These are phyloP conservation scores for Hippocampus mohnikei DNA, from an alignment of 2,113 vertebrate species.

Conservation along the genomic window DNA sequence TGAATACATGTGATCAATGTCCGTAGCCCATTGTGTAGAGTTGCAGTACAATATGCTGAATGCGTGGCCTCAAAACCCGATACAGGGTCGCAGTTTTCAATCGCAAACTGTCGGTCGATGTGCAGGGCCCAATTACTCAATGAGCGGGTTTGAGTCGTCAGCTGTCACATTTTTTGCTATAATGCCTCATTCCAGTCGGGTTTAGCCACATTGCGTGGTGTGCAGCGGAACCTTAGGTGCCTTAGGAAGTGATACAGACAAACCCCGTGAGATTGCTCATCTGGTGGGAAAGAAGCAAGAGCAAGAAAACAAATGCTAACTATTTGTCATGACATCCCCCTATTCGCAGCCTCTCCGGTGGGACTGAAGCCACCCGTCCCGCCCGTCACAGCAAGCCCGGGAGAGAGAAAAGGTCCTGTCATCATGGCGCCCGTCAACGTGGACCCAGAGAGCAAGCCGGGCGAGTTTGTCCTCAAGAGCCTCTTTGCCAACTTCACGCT, in stretches of 20 bases:
- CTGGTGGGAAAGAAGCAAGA: not conserved
- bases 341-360: conserved; percentile 84
- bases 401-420: conserved; percentile 87
- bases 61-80: too few relatives aligned
- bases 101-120: not conserved
- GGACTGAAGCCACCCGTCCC: conserved; percentile 85
- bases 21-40: too few relatives aligned
- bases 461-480: conserved; percentile 97
- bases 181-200: too few relatives aligned
- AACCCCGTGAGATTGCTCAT: not conserved
- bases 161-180: too few relatives aligned
- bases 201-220: too few relatives aligned
- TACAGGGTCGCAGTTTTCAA: too few relatives aligned
- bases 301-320: not conserved
- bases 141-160: too few relatives aligned
- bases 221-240: too few relatives aligned
- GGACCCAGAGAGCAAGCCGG: conserved; percentile 96
- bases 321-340: not conserved
- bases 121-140: not conserved
- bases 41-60: too few relatives aligned
- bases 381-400: conserved; percentile 78
- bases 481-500: conserved; percentile 96
- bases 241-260: not conserved
- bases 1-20: too few relatives aligned
- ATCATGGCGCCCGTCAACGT: conserved; percentile 89